Percentiles rank a stretch among this genome's conserved stretches.
These are phyloP conservation scores for Tyto alba DNA, from an alignment of 2,113 vertebrate genomes.

Conservation along the genomic window DNA sequence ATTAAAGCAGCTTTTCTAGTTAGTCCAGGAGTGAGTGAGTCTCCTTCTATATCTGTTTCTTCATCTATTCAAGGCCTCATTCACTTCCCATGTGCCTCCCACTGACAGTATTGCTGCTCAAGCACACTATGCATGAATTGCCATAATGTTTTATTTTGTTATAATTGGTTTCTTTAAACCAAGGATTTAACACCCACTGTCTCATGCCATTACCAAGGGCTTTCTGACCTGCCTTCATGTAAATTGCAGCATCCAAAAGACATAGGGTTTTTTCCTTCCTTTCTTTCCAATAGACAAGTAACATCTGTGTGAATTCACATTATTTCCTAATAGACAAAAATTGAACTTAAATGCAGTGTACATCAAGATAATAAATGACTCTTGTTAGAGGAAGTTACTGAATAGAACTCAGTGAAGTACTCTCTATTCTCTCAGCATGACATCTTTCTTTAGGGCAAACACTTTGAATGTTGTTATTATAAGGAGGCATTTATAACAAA, in stretches of 20 bases:
- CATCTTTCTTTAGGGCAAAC: slow-evolving; percentile 42
- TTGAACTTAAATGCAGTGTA: slow-evolving; percentile 50
- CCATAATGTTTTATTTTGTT: slow-evolving; percentile 63
- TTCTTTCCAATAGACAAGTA: slow-evolving; percentile 50
- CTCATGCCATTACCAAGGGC: slow-evolving; percentile 20
- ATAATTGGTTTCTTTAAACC: slow-evolving; percentile 55
- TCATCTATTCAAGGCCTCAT: slow-evolving; percentile 27
- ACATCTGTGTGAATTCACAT: slow-evolving; percentile 63
- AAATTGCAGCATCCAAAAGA: slow-evolving; percentile 31
- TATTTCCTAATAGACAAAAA: slow-evolving; percentile 60
- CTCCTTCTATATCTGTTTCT: slow-evolving; percentile 27
- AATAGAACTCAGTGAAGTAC: slow-evolving; percentile 41
- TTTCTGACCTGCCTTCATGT: slow-evolving; percentile 40
- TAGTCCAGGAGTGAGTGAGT: neutral
- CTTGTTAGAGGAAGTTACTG: slow-evolving; percentile 50
- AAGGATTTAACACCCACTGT: slow-evolving; percentile 33
- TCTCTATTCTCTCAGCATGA: slow-evolving; percentile 37
- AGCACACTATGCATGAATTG: slow-evolving; percentile 17
- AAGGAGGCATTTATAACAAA: slow-evolving; percentile 10
- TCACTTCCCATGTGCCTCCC: slow-evolving; percentile 23
- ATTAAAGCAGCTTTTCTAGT: slow-evolving; percentile 44
- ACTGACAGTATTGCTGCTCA: neutral
- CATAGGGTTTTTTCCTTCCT: neutral
- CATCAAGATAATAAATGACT: slow-evolving; percentile 57
- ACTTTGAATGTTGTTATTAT: slow-evolving; percentile 47